Conservation (phyloP, 2,888 invertebrate genomes). For the Listrodromus nycthemerus region DNA sequence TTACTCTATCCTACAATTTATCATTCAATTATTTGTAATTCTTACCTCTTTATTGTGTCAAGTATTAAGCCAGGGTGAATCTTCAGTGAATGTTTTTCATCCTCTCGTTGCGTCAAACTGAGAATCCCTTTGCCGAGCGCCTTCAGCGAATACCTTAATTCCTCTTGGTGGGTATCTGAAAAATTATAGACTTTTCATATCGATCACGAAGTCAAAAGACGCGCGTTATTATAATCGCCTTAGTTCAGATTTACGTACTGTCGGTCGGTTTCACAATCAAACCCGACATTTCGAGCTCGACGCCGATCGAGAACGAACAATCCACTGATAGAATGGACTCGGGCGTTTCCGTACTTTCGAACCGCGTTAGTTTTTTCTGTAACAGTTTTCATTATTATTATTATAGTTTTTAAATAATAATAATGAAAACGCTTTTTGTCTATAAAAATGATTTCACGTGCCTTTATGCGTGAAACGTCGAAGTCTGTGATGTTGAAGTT, state of each 20-base stretch:
- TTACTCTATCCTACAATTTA: no score
- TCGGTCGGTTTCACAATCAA: constrained; percentile 88
- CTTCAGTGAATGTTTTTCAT: constrained; percentile 86
- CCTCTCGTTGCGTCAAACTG: constrained; percentile 87
- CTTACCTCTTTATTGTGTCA: constrained; percentile 87
- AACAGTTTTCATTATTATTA: background rate
- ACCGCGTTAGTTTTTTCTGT: constrained; percentile 78
- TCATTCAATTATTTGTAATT: background rate
- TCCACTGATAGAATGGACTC: constrained; percentile 85
- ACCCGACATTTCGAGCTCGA: constrained; percentile 88
- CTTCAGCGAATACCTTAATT: constrained; percentile 89
- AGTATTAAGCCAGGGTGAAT: constrained; percentile 89
- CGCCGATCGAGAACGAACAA: constrained; percentile 87
- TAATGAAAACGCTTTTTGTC: background rate
- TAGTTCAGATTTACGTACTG: constrained; percentile 85
- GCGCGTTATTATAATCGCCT: constrained; percentile 15
- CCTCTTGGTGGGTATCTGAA: constrained; percentile 86
- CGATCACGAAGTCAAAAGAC: constrained; percentile 37
- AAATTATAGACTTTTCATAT: constrained; percentile 68
- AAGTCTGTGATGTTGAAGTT: constrained; percentile 70
- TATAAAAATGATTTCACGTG: constrained; percentile 42
- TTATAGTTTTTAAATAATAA: background rate
- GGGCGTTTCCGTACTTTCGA: constrained; percentile 83
- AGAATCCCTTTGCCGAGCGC: constrained; percentile 89
- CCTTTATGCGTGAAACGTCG: constrained; percentile 65